phyloP scores from a whole-genome alignment of 2,113 vertebrate genomes.

The Forbesichthys papilliferus region DNA sequence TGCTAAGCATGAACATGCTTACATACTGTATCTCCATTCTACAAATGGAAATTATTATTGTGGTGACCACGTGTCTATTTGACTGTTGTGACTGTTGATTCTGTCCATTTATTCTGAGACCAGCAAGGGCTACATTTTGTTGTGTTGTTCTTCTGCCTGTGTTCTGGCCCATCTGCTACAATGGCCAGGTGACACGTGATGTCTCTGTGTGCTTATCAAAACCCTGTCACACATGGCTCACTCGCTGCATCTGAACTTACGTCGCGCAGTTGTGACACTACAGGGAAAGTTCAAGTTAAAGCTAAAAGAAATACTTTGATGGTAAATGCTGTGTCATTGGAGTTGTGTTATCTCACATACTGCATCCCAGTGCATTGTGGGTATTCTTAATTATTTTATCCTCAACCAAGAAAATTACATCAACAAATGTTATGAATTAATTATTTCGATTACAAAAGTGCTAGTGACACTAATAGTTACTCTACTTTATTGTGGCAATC shows the following conservation, averaged over 20 bases:
- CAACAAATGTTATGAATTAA: too few species aligned
- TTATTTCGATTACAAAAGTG: too few species aligned
- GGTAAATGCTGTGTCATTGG: not conserved
- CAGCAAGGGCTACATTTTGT: constrained; percentile 54
- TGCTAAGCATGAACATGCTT: constrained; percentile 78
- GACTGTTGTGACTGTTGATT: constrained; percentile 47
- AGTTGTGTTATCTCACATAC: not conserved
- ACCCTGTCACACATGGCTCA: constrained; percentile 48
- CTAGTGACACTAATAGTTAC: too few species aligned
- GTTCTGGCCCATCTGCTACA: constrained; percentile 50
- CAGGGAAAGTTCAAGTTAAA: constrained; percentile 17
- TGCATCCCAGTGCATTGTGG: not conserved
- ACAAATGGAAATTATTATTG: constrained; percentile 69
- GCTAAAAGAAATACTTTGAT: not conserved
- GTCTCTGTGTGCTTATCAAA: constrained; percentile 68
- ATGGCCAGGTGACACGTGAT: constrained; percentile 66
- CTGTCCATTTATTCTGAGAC: constrained; percentile 62
- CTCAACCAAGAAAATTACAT: too few species aligned
- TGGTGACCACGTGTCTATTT: constrained; percentile 49
- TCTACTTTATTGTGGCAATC: too few species aligned
- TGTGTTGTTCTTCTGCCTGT: constrained; percentile 53
- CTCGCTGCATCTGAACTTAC: constrained; percentile 31
- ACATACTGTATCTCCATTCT: constrained; percentile 64
- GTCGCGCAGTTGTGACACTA: not conserved
- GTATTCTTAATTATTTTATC: too few species aligned